A percentile compares a stretch with the other conserved stretches of the same genome.
Evolutionary conservation across 2,888 invertebrate genomes (phyloP).

Genomic region (Chouioia cunea): DNA sequence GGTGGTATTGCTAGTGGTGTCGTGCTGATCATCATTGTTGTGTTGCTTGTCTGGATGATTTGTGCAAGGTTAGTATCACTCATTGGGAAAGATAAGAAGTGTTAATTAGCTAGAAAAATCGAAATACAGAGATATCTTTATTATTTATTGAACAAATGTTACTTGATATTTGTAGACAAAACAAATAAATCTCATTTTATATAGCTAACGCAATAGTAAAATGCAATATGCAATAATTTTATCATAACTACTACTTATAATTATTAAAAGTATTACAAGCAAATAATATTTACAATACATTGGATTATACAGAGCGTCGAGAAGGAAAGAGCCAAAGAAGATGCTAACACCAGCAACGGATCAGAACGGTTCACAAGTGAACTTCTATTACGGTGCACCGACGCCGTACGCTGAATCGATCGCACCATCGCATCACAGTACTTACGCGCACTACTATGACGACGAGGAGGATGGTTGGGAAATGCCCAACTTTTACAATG

Average conservation of each 20-base stretch:
- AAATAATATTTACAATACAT: conserved; percentile 2
- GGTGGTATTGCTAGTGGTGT: conserved; percentile 96
- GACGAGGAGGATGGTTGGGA: conserved; percentile 98
- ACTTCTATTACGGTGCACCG: conserved; percentile 95
- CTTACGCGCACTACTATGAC: conserved; percentile 95
- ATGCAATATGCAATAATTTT: no score
- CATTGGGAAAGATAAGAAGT: background rate
- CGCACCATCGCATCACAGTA: conserved; percentile 94
- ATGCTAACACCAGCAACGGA: conserved; percentile 89
- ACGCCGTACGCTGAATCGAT: conserved; percentile 96
- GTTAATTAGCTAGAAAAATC: no score
- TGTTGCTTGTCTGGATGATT: conserved; percentile 96
- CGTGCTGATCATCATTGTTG: conserved; percentile 91
- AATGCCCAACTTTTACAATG: conserved; percentile 97
- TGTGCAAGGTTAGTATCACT: conserved; percentile 79
- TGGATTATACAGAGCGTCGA: conserved; percentile 76
- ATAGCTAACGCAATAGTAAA: no score
- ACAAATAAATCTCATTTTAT: no score
- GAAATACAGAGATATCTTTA: no score
- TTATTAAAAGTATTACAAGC: no score
- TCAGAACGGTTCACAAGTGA: conserved; percentile 93
- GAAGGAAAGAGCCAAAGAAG: conserved; percentile 92
- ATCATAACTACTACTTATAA: no score
- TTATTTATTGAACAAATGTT: no score
- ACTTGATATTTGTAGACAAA: no score